Conservation (phyloP, 2,113 vertebrate species). For the Osmerus mordax region DNA sequence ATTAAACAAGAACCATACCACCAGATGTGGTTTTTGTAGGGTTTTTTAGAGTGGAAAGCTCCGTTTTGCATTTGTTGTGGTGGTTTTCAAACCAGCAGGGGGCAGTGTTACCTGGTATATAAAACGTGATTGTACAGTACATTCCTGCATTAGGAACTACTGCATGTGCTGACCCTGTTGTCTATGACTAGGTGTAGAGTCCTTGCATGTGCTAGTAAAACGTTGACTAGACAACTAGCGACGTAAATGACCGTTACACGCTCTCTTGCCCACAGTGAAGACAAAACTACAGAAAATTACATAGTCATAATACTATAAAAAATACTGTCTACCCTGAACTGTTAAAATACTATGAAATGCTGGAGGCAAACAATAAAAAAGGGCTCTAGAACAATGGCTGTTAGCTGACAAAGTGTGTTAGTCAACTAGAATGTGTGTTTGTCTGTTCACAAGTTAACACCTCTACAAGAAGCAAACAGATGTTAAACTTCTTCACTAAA, state of each 20-base stretch:
- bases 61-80: too few relatives aligned
- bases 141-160: slow-evolving; percentile 17
- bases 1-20: too few relatives aligned
- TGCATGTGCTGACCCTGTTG: slow-evolving; percentile 4
- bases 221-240: slow-evolving; percentile 13
- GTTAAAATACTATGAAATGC: slow-evolving; percentile 19
- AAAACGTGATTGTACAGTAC: slow-evolving; percentile 43
- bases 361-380: slow-evolving; percentile 27
- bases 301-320: slow-evolving; percentile 11
- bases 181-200: slow-evolving; percentile 3
- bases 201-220: slow-evolving; percentile 5
- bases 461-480: not conserved
- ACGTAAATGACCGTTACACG: not conserved
- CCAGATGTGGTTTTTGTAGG: too few relatives aligned
- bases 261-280: slow-evolving; percentile 6
- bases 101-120: slow-evolving; percentile 53
- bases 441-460: not conserved
- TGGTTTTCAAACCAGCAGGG: slow-evolving; percentile 52
- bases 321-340: slow-evolving; percentile 4
- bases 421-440: not conserved
- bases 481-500: not conserved
- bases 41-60: too few relatives aligned
- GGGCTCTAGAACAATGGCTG: not conserved
- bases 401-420: not conserved
- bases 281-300: not conserved